Conservation (phyloP, 2,797 vertebrate genomes). For the Scolopax rusticola region DNA sequence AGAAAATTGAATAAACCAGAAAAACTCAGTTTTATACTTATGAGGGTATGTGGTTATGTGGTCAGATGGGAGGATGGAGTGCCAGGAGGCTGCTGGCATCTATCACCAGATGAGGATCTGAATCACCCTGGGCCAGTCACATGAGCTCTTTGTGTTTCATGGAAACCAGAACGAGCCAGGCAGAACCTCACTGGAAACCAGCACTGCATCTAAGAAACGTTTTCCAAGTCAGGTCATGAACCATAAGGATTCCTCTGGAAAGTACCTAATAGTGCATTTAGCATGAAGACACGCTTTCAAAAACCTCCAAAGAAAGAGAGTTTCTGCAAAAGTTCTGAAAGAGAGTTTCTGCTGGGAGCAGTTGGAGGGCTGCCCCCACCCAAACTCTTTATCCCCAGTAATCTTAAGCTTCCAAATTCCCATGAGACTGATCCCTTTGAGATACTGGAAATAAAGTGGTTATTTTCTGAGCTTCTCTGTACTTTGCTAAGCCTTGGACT, state of each 20-base stretch:
- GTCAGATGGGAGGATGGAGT: not conserved
- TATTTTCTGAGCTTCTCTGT: not conserved
- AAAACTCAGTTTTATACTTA: not conserved
- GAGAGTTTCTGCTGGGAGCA: not conserved
- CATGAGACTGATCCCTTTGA: not conserved
- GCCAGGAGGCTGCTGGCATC: not conserved
- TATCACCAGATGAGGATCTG: not conserved
- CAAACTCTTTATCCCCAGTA: not conserved
- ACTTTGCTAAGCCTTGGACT: not conserved
- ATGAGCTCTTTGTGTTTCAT: not conserved
- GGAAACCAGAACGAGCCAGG: not conserved
- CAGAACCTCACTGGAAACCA: constrained; percentile 7
- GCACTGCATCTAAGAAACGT: not conserved
- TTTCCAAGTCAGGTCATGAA: constrained; percentile 1
- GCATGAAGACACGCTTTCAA: not conserved
- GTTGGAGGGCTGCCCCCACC: not conserved
- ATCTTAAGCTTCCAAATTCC: not conserved
- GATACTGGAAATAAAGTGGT: not conserved
- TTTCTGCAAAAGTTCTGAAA: not conserved
- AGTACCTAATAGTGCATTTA: not conserved
- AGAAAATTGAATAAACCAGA: not conserved
- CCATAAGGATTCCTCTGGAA: constrained; percentile 13
- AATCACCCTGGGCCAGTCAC: not conserved
- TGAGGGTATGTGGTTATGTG: not conserved
- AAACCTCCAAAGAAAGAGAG: not conserved